Percentiles rank a stretch among this genome's conserved stretches.
These are phyloP conservation scores for Plotosus lineatus DNA, from an alignment of 2,113 vertebrate genomes.

Conservation along the genomic window DNA sequence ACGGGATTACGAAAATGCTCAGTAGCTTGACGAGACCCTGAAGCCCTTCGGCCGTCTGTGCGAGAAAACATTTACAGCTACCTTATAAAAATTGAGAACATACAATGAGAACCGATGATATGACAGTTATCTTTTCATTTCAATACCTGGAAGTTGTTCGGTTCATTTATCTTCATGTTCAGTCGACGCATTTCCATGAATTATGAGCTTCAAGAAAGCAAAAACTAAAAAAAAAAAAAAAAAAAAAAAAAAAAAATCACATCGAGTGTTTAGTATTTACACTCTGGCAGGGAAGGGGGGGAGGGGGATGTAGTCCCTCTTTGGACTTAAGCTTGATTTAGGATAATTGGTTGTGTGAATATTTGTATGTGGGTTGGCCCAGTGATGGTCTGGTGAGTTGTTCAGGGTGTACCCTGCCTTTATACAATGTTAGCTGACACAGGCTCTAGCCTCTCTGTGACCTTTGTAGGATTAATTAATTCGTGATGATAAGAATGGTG, in stretches of 20 bases:
- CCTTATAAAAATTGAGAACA: neutral
- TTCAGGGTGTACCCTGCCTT: no score
- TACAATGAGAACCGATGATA: neutral
- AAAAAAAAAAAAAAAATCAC: no score
- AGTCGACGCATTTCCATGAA: neutral
- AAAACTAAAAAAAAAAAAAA: no score
- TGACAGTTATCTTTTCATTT: neutral
- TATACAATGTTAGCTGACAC: no score
- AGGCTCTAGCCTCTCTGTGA: no score
- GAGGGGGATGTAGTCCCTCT: no score
- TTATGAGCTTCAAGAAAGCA: neutral
- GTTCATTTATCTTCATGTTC: neutral
- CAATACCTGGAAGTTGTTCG: neutral
- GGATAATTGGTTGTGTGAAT: no score
- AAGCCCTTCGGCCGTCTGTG: neutral
- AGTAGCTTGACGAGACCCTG: neutral
- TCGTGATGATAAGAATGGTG: no score
- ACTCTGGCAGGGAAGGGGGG: neutral
- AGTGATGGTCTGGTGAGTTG: no score
- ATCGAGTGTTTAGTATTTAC: neutral
- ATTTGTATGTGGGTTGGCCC: no score
- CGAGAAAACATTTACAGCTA: neutral
- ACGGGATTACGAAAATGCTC: conserved; percentile 7
- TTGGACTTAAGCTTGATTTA: no score
- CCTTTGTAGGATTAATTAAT: no score